Percentiles rank a stretch among this genome's conserved stretches.
Evolutionary conservation across 2,113 vertebrate species (phyloP).

Genomic region (Fulmarus glacialis): DNA sequence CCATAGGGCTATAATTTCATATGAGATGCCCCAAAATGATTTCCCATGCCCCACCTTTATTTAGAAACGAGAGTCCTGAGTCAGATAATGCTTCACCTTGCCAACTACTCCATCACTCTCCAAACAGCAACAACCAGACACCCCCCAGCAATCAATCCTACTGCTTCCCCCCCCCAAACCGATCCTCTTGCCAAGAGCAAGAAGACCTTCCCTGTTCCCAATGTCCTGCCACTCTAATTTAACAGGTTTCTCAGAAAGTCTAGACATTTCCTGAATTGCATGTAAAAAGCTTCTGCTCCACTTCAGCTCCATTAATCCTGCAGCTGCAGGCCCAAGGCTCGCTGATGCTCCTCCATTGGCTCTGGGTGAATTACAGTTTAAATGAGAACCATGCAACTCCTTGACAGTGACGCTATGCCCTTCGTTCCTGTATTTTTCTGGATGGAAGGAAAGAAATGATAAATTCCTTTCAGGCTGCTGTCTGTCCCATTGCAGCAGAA

Average conservation of each 20-base stretch:
- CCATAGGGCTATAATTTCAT: background rate
- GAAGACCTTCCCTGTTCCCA: conserved; percentile 22
- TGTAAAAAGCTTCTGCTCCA: conserved; percentile 35
- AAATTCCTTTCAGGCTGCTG: background rate
- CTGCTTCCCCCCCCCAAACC: background rate
- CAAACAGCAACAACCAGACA: background rate
- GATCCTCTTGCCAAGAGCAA: conserved; percentile 4
- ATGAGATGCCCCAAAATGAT: background rate
- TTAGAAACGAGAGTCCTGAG: background rate
- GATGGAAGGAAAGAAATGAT: background rate
- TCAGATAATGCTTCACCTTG: background rate
- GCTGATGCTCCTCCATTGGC: background rate
- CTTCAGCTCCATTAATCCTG: conserved; percentile 54
- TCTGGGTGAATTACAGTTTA: conserved; percentile 51
- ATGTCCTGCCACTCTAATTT: conserved; percentile 31
- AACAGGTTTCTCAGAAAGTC: conserved; percentile 48
- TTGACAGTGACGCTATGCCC: conserved; percentile 17
- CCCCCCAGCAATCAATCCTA: background rate
- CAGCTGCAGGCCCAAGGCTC: background rate
- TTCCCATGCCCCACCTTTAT: background rate
- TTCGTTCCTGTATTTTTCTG: background rate
- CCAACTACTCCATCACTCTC: background rate
- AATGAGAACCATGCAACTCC: background rate
- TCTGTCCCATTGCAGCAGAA: background rate
- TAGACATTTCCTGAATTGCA: conserved; percentile 66